Percentiles rank a stretch among this genome's conserved stretches.
Evolutionary conservation across 1,140 invertebrate genomes (phyloP).

Genomic region (Glossosoma conforme): DNA sequence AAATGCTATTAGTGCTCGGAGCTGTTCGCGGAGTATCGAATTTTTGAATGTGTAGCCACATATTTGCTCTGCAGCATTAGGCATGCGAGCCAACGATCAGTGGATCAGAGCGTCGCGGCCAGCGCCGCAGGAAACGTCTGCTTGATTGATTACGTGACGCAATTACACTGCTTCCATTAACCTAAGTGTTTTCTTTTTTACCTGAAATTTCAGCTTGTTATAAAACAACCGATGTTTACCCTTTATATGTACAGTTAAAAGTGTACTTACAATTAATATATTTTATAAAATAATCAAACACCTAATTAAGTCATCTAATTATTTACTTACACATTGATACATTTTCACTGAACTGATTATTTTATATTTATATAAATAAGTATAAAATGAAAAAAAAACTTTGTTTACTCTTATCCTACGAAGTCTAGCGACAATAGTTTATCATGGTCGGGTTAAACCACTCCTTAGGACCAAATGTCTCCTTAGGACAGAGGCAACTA

Average conservation of each 20-base stretch:
- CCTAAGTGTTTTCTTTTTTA: slow-evolving; percentile 17
- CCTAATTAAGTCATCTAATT: not conserved
- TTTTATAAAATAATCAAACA: not conserved
- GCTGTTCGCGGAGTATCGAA: too few species aligned
- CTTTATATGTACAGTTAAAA: not conserved
- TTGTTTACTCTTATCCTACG: too few species aligned
- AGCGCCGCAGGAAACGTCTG: slow-evolving; percentile 5
- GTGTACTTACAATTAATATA: not conserved
- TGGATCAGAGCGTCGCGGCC: not conserved
- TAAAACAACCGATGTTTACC: slow-evolving; percentile 1
- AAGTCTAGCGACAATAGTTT: too few species aligned
- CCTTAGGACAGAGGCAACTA: too few species aligned
- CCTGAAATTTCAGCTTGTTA: slow-evolving; percentile 1
- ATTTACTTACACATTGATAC: not conserved
- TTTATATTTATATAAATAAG: not conserved
- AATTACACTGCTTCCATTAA: slow-evolving; percentile 12
- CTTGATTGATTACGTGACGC: slow-evolving; percentile 13
- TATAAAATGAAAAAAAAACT: too few species aligned
- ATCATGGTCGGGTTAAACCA: too few species aligned
- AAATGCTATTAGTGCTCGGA: too few species aligned
- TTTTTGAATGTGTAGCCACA: too few species aligned
- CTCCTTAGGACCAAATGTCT: too few species aligned
- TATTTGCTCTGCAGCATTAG: slow-evolving; percentile 5
- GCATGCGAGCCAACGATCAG: slow-evolving; percentile 13
- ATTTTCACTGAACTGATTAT: not conserved